A percentile compares a stretch with the other conserved stretches of the same genome.
These are phyloP conservation scores for Phymastichus coffea DNA, from an alignment of 1,140 invertebrate species.

Conservation along the genomic window DNA sequence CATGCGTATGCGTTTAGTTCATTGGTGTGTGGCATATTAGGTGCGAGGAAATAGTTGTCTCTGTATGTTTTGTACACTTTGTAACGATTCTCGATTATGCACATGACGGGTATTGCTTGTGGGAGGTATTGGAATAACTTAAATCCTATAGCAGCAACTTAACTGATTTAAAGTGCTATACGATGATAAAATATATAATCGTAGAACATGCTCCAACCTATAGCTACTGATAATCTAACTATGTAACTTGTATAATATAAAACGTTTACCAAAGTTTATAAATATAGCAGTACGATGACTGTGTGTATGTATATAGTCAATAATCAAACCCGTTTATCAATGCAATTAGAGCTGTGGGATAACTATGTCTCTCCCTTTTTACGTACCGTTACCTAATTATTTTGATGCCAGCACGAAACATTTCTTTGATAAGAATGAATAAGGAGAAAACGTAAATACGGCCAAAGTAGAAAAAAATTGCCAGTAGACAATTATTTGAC, in stretches of 20 bases:
- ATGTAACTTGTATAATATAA: slow-evolving; percentile 2
- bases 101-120: slow-evolving; percentile 3
- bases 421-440: too few species aligned
- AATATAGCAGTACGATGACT: neutral
- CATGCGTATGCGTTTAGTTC: neutral
- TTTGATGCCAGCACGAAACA: slow-evolving; percentile 11
- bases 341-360: too few species aligned
- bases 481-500: slow-evolving; percentile 14
- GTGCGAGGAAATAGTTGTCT: slow-evolving; percentile 17
- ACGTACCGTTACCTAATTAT: neutral
- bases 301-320: neutral
- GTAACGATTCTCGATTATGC: too few species aligned
- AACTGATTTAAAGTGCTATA: slow-evolving; percentile 31
- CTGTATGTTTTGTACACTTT: slow-evolving; percentile 2
- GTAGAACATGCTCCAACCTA: slow-evolving; percentile 25
- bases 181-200: slow-evolving; percentile 32
- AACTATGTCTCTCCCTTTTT: neutral
- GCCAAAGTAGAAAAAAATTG: slow-evolving; percentile 20
- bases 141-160: slow-evolving; percentile 31
- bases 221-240: slow-evolving; percentile 6
- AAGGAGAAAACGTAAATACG: slow-evolving; percentile 19
- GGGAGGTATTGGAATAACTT: slow-evolving; percentile 29
- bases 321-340: too few species aligned
- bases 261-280: neutral
- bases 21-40: slow-evolving; percentile 16